phyloP scores from a whole-genome alignment of 2,113 vertebrate genomes.

The Periophthalmodon schlosseri region DNA sequence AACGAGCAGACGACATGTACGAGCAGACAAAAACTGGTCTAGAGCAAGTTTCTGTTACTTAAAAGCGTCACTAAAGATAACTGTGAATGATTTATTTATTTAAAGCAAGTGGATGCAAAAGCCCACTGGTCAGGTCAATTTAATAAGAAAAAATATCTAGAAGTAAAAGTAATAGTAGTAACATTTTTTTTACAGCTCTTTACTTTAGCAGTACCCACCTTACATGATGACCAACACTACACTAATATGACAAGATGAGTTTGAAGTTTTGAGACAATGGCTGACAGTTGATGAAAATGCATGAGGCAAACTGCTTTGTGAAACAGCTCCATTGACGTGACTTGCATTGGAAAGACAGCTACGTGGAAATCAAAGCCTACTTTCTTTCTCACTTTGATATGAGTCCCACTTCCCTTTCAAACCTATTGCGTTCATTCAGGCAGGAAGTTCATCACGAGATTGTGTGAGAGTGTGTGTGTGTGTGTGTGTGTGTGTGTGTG shows the following conservation, averaged over 20 bases:
- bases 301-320: constrained; percentile 39
- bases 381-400: constrained; percentile 67
- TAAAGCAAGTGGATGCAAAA: no score
- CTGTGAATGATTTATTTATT: no score
- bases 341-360: constrained; percentile 11
- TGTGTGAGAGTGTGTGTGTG: constrained; percentile 14
- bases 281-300: constrained; percentile 36
- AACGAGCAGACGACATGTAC: no score
- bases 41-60: no score
- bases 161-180: no score
- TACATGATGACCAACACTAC: background rate
- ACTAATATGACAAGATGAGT: constrained; percentile 16
- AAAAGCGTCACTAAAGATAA: no score
- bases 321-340: constrained; percentile 30
- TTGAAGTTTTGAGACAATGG: constrained; percentile 17
- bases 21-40: no score
- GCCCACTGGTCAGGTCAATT: no score
- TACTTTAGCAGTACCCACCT: background rate
- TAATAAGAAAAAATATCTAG: background rate
- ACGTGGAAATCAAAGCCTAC: constrained; percentile 62
- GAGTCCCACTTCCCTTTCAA: constrained; percentile 45
- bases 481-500: constrained; percentile 16
- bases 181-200: no score
- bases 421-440: constrained; percentile 58
- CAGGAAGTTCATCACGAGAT: constrained; percentile 56